Evolutionary conservation across 2,888 invertebrate species (phyloP).

Genomic region (Dermolepida albohirtum): DNA sequence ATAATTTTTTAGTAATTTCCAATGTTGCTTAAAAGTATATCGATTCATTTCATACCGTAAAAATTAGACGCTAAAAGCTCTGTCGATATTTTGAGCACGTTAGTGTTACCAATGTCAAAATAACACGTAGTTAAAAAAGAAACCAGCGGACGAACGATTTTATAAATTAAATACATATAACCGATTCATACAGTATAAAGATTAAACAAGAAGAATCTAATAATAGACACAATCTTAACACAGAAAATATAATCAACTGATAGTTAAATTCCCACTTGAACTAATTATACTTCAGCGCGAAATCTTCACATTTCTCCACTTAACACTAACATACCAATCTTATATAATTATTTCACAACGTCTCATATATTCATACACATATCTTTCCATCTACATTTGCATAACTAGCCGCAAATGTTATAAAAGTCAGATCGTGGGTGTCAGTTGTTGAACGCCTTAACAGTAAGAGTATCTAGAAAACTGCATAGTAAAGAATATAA

Average conservation of each 20-base stretch:
- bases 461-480: conserved; percentile 28
- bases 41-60: no score
- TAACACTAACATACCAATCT: conserved; percentile 26
- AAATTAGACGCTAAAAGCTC: no score
- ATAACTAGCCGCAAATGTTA: conserved; percentile 36
- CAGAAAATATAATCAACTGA: conserved; percentile 2
- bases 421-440: conserved; percentile 28
- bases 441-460: conserved; percentile 30
- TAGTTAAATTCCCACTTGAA: conserved; percentile 24
- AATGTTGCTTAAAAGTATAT: no score
- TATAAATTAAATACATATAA: no score
- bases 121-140: no score
- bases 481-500: conserved; percentile 19
- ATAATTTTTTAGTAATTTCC: no score
- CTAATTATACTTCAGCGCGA: conserved; percentile 24
- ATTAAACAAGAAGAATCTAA: background rate
- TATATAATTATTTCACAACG: conserved; percentile 29
- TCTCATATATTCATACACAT: conserved; percentile 32
- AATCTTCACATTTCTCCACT: conserved; percentile 20
- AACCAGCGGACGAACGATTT: no score
- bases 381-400: conserved; percentile 36
- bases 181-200: background rate
- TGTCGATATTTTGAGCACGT: no score
- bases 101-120: no score
- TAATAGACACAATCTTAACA: background rate